A percentile compares a stretch with the other conserved stretches of the same genome.
phyloP scores from a whole-genome alignment of 2,113 vertebrate species.

The Puffinus mauretanicus region DNA sequence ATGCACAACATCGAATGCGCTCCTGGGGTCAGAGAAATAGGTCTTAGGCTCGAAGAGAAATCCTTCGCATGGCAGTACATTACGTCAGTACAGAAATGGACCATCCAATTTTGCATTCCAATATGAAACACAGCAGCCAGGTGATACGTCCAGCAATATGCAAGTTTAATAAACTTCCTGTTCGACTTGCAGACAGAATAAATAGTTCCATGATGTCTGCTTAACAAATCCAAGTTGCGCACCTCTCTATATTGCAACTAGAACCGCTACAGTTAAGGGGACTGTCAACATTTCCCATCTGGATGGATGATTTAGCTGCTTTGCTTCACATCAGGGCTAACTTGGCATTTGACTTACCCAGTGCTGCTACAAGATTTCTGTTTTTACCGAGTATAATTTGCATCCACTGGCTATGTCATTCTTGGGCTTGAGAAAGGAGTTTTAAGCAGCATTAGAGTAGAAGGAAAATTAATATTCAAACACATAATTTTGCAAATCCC shows the following conservation, averaged over 20 bases:
- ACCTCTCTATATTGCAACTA: constrained; percentile 19
- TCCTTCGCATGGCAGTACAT: constrained; percentile 20
- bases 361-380: background rate
- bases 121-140: constrained; percentile 35
- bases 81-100: constrained; percentile 19
- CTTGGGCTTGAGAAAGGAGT: constrained; percentile 1
- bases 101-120: constrained; percentile 4
- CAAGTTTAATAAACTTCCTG: constrained; percentile 45
- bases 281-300: constrained; percentile 8
- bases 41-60: constrained; percentile 11
- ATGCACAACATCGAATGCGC: background rate
- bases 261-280: background rate
- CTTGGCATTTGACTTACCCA: background rate
- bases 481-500: background rate
- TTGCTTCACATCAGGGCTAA: background rate
- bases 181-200: background rate
- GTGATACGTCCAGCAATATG: constrained; percentile 12
- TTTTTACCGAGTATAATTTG: background rate
- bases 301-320: constrained; percentile 23
- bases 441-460: background rate
- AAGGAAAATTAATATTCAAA: constrained; percentile 24
- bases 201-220: constrained; percentile 45
- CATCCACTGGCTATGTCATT: background rate
- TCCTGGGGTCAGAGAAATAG: constrained; percentile 46
- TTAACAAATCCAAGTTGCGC: constrained; percentile 21